Evolutionary conservation across 2,113 vertebrate species (phyloP).

Genomic region (Glaucomys volans): DNA sequence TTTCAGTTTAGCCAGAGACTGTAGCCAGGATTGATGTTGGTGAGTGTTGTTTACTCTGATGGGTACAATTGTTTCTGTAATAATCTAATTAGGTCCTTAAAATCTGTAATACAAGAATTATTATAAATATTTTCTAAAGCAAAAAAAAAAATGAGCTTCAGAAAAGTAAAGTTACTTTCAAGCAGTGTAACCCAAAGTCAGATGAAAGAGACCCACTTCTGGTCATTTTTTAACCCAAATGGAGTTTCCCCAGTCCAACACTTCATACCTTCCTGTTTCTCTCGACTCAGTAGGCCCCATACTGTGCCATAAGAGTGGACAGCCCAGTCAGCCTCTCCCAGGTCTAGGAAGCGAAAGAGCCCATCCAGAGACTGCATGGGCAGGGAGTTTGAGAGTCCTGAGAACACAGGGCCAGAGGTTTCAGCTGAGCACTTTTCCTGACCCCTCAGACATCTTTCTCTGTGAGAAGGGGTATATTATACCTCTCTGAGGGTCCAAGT

Average conservation of each 20-base stretch:
- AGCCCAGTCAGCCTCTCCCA: background rate
- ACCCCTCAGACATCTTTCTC: background rate
- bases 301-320: background rate
- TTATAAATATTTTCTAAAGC: background rate
- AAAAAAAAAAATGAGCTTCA: constrained; percentile 14
- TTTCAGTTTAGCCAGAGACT: constrained; percentile 42
- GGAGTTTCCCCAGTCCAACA: background rate
- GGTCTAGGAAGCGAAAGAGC: background rate
- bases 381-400: background rate
- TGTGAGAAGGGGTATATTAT: background rate
- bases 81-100: constrained; percentile 31
- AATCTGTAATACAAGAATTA: background rate
- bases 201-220: background rate
- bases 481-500: background rate
- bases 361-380: background rate
- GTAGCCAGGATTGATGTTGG: background rate
- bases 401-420: background rate
- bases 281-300: background rate
- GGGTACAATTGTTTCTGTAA: background rate
- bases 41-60: background rate
- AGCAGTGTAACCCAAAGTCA: background rate
- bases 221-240: background rate
- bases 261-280: rapidly evolving
- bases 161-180: background rate
- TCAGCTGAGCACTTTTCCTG: background rate